Percentiles rank a stretch among this genome's conserved stretches.
phyloP scores from a whole-genome alignment of 2,797 vertebrate species.

The Bovichtus variegatus region DNA sequence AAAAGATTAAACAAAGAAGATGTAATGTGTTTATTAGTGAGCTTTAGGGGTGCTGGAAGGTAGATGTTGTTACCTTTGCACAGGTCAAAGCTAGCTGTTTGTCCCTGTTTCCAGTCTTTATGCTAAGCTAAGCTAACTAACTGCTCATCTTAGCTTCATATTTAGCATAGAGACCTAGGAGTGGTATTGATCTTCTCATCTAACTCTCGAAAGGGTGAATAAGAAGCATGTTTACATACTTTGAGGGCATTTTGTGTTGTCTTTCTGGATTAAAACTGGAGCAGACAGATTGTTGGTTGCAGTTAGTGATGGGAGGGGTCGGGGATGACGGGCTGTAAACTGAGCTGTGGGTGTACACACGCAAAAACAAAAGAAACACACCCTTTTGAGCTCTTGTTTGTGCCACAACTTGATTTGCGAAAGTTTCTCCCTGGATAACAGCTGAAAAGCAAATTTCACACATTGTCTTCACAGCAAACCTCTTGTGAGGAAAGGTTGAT shows the following conservation, averaged over 20 bases:
- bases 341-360: background rate
- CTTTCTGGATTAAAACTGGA: background rate
- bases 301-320: background rate
- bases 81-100: no score
- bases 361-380: no score
- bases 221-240: background rate
- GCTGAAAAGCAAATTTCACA: background rate
- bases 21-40: no score
- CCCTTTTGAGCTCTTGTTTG: background rate
- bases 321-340: background rate
- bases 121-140: no score
- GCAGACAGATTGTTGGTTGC: background rate
- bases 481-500: background rate
- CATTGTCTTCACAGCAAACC: background rate
- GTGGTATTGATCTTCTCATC: background rate
- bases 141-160: background rate
- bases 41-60: no score
- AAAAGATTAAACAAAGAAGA: no score
- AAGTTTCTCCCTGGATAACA: background rate
- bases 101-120: no score
- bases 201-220: no score
- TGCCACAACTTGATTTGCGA: background rate
- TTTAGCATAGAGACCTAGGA: background rate
- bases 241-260: no score
- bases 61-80: no score